These are phyloP conservation scores for Drosophila ohnishii DNA, from an alignment of 1,140 invertebrate species.

Conservation along the genomic window DNA sequence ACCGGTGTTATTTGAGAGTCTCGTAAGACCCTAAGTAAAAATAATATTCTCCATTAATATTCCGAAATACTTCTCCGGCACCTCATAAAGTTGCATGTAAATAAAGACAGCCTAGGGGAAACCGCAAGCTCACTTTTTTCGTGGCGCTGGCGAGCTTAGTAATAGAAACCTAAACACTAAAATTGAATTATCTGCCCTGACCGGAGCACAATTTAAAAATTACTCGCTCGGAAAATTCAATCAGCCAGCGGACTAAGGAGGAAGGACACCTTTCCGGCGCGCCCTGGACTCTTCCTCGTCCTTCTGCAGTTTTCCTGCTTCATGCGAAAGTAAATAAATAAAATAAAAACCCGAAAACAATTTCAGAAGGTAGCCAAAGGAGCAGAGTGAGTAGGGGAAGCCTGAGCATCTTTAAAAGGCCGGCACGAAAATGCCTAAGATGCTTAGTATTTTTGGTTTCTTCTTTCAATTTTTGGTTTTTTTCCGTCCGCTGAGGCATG, in stretches of 20 bases:
- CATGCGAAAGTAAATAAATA: constrained; percentile 73
- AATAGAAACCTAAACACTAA: constrained; percentile 77
- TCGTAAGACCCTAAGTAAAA: background rate
- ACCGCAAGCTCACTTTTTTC: constrained; percentile 26
- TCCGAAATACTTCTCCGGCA: background rate
- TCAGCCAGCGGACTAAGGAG: constrained; percentile 63
- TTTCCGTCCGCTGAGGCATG: constrained; percentile 40
- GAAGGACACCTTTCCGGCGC: constrained; percentile 55
- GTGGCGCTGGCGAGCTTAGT: constrained; percentile 24
- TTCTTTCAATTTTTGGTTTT: constrained; percentile 27
- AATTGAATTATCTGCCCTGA: constrained; percentile 75
- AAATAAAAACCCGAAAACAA: constrained; percentile 74
- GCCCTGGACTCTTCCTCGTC: background rate
- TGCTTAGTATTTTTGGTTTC: constrained; percentile 54
- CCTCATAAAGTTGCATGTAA: constrained; percentile 34
- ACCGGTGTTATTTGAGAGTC: background rate
- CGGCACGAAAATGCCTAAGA: constrained; percentile 64
- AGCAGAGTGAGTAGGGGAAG: constrained; percentile 5
- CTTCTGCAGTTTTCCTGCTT: constrained; percentile 25
- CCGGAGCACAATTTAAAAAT: constrained; percentile 77
- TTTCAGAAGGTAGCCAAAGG: constrained; percentile 51
- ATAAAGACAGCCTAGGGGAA: constrained; percentile 18
- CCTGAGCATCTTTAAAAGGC: constrained; percentile 63
- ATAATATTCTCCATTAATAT: constrained; percentile 1
- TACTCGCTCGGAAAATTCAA: constrained; percentile 80